Evolutionary conservation across 92 coral and sea anemone species (phyloP).

Genomic region (Epizoanthus rinbou): DNA sequence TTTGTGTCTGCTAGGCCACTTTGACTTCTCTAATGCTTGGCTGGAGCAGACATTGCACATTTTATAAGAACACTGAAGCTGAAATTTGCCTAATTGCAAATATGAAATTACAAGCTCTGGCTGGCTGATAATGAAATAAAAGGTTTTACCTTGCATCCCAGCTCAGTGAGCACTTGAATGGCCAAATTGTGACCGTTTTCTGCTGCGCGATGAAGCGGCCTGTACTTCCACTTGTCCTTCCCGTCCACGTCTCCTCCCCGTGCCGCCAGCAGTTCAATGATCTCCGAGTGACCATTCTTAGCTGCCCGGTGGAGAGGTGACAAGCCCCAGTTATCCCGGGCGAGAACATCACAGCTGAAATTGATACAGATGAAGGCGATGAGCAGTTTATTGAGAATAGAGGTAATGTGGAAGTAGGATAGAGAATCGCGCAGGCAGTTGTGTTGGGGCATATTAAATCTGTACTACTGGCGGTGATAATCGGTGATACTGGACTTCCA

Average conservation of each 20-base stretch:
- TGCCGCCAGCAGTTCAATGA: constrained; percentile 49
- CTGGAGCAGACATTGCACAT: no score
- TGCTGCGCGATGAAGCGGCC: constrained; percentile 78
- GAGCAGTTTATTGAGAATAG: not conserved
- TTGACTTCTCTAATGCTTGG: no score
- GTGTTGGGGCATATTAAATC: no score
- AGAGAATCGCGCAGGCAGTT: no score
- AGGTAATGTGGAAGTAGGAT: not conserved
- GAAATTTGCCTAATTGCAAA: no score
- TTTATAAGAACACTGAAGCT: no score
- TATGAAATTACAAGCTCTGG: not conserved
- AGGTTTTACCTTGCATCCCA: constrained; percentile 47
- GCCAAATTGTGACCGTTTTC: constrained; percentile 69
- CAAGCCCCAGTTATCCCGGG: constrained; percentile 70
- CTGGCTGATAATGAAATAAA: not conserved
- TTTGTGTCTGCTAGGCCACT: no score
- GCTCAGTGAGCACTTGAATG: constrained; percentile 49
- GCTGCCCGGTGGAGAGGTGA: constrained; percentile 78
- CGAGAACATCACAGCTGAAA: constrained; percentile 38
- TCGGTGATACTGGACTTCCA: no score
- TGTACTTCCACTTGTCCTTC: constrained; percentile 71
- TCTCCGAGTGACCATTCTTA: constrained; percentile 67
- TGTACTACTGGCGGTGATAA: no score
- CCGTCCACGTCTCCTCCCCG: constrained; percentile 50
- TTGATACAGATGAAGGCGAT: no score